phyloP scores from a whole-genome alignment of 2,113 vertebrate genomes.

The Vidua chalybeata region DNA sequence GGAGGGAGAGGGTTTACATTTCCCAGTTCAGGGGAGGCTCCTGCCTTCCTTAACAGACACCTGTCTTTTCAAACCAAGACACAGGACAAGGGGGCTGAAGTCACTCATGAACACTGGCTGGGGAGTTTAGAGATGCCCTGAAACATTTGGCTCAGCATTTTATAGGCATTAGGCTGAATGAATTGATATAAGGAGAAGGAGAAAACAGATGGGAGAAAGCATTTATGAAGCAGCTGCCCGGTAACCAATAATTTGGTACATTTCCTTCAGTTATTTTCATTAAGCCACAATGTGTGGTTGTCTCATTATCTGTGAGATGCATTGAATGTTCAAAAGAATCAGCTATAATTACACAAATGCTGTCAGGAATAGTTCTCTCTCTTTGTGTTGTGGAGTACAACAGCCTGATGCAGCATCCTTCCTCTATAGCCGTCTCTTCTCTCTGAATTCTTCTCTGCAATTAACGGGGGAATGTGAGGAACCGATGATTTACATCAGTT shows the following conservation, averaged over 20 bases:
- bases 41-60: too few species aligned
- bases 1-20: too few species aligned
- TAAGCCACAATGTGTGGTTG: conserved; percentile 50
- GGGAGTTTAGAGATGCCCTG: background rate
- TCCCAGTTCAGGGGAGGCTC: too few species aligned
- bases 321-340: conserved; percentile 36
- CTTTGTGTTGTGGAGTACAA: background rate
- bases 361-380: conserved; percentile 10
- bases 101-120: background rate
- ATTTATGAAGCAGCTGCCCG: conserved; percentile 52
- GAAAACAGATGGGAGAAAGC: conserved; percentile 39
- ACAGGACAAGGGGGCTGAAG: background rate
- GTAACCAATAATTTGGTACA: conserved; percentile 26
- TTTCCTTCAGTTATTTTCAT: conserved; percentile 59
- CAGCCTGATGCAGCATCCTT: background rate
- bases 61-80: too few species aligned
- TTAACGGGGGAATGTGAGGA: background rate
- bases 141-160: conserved; percentile 32
- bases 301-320: conserved; percentile 39
- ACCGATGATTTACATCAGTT: background rate
- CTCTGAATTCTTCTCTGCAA: background rate
- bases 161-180: background rate
- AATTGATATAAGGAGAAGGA: conserved; percentile 5
- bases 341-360: conserved; percentile 18
- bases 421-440: background rate